Base-by-base conservation (phyloP, 1,140 invertebrate genomes). In the Listronotus bonariensis region DNA sequence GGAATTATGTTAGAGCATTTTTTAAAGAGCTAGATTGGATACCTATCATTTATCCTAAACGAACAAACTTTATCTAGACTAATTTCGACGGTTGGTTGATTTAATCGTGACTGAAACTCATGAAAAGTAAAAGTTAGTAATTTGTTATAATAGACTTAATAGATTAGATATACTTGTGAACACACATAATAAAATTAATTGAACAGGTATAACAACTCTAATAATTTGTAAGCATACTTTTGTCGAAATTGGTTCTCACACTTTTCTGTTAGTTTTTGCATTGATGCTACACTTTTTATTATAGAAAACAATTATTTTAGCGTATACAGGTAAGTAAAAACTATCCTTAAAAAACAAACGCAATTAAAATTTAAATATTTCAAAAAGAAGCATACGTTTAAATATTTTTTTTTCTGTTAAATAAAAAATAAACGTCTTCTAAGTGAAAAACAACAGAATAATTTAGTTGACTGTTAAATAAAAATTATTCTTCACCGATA, bases 161-260 rank as follows among this genome's bases (percentile, higher is more conserved):
- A 55, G 53, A 55, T 55, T 38, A 55, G 53, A 55, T 55, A 55
- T 41, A 55, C 14, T 55, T 55, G 53, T 15, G 53, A 55, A 55
- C 53, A 55, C 53, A 55, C 53, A 42, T 55, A 41, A 55, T 55
- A 55, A 55, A 55, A 55, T 55, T 55, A 55, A 55, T 55, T 55
- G 53, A 55, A 55, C 53, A 55, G 53, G 53, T 55, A 55, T 17
- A 55, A 42, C 53, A 42, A 32, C 53, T 55, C 41, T 42, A 41
- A 55, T 38, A 18, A 55, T 55, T 41, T 55, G 49, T 53, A 18
- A 31, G 26, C 20, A 53, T 42, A 55, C 36, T 55, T 55, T 55
- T 40, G 36, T 55, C 17, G 20, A 42, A 55, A 55, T 55, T 41
- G 53, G 53, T 41, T 55, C 53, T 55, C 53, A 55, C 53, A 42